Conservation (phyloP, 1,140 invertebrate genomes). For the Drosophila melanogaster region DNA sequence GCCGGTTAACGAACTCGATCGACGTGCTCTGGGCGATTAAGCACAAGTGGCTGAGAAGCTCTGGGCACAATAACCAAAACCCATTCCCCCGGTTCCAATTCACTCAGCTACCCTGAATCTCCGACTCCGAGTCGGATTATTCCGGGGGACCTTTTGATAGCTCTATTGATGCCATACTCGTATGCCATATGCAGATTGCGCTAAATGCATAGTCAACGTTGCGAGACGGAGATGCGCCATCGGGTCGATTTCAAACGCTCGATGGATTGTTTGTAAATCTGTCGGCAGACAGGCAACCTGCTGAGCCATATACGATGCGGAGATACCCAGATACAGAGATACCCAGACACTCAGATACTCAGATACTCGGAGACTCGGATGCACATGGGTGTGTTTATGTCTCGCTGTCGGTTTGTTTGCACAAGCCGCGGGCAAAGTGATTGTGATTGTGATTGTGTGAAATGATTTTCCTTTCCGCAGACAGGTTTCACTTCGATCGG, state of each 20-base stretch:
- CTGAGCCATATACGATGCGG: conserved; percentile 58
- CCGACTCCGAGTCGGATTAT: background rate
- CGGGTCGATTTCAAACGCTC: conserved; percentile 49
- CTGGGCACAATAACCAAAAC: background rate
- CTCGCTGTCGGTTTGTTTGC: conserved; percentile 64
- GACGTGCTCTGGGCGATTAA: conserved; percentile 69
- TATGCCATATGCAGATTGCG: conserved; percentile 58
- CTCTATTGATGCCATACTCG: conserved; percentile 56
- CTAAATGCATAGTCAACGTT: conserved; percentile 51
- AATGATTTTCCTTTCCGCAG: conserved; percentile 79
- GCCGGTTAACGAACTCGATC: conserved; percentile 69
- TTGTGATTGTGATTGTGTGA: conserved; percentile 68
- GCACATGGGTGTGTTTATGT: conserved; percentile 53
- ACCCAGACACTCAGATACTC: conserved; percentile 1
- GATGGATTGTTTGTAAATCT: conserved; percentile 74
- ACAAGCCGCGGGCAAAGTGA: conserved; percentile 61
- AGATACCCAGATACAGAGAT: conserved; percentile 2
- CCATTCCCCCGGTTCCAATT: background rate
- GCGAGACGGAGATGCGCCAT: conserved; percentile 54
- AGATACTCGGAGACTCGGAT: conserved; percentile 11
- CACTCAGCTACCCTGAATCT: background rate
- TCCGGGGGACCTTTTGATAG: conserved; percentile 53
- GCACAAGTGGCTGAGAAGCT: conserved; percentile 8
- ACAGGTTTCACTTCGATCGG: conserved; percentile 73
- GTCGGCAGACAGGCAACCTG: conserved; percentile 54